Evolutionary conservation across 2,888 invertebrate species (phyloP), one percentile per base, ranked within the genome.

Genomic region (Torymus texanus): DNA sequence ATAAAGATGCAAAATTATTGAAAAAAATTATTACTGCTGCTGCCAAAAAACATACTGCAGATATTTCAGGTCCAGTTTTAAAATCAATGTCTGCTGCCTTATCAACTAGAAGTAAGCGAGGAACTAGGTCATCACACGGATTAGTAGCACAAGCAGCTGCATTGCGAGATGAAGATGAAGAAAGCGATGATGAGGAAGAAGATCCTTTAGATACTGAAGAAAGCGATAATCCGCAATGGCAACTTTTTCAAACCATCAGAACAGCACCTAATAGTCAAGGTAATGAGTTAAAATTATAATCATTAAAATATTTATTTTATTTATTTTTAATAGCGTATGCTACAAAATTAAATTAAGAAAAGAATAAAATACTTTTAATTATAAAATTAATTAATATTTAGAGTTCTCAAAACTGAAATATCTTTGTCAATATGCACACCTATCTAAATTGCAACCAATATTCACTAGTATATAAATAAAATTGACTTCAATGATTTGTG

Each of bases 1-100:
- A 98, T 88, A 98, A 97, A 91, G 97, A 98, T 91, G 98, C 98
- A 0, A 97, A 97, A 88, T 92, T 94, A 29, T 91, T 99, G 75
- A 96, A 96, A 88, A 97, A 96, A 92, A 94, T 96, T 83, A 92
- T 93, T 71, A 88, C 88, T 11, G 85, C 88, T 11, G 88, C 90
- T 12, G 88, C 89, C 8, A 91, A 91, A 78, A 87, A 85, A 53
- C 90, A 89, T 41, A 87, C 87, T 76, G 79, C 83, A 12, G 88
- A 87, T 41, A 76, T 86, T 29, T 80, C 86, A 61, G 84, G 85
- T 10, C 83, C 80, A 8, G 75, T 85, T 59, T 84, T 86, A 4
- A 90, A 89, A 82, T 82, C 86, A 2, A 83, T 84, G 73, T 85
- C 87, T 4, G 84, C 85, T 51, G 89, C 87, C 10, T 86, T 87